These are phyloP conservation scores for Pardalotus punctatus DNA, from an alignment of 2,113 vertebrate species.

Conservation along the genomic window DNA sequence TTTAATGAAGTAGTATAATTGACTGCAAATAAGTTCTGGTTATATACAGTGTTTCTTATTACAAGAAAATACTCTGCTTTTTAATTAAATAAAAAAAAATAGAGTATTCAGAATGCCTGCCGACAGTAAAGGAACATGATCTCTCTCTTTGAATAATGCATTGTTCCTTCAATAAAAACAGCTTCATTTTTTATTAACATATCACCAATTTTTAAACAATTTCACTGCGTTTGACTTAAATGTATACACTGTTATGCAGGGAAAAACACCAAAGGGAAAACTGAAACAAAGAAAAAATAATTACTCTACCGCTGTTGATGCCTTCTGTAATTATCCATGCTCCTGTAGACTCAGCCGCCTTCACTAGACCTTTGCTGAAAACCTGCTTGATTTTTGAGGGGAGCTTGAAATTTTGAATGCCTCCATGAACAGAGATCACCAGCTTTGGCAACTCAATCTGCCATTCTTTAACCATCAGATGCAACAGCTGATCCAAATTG, in stretches of 20 bases:
- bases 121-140: not conserved
- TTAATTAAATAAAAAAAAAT: not conserved
- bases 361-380: slow-evolving; percentile 90
- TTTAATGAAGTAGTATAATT: not conserved
- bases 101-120: not conserved
- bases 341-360: slow-evolving; percentile 89
- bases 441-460: slow-evolving; percentile 95
- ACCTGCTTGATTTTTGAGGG: slow-evolving; percentile 83
- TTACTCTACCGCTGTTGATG: slow-evolving; percentile 84
- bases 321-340: slow-evolving; percentile 97
- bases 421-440: slow-evolving; percentile 90
- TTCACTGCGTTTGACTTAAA: not conserved
- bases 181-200: not conserved
- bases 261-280: not conserved
- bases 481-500: slow-evolving; percentile 81
- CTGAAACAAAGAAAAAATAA: not conserved
- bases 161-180: not conserved
- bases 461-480: slow-evolving; percentile 93
- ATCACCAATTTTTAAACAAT: not conserved
- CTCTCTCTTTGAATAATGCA: not conserved
- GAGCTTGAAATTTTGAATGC: slow-evolving; percentile 87
- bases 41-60: not conserved
- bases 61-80: not conserved
- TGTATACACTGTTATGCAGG: not conserved
- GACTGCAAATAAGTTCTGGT: not conserved